Evolutionary conservation across 2,113 vertebrate genomes (phyloP), one percentile per base, ranked within the genome.

Genomic region (Actenoides lindsayi): DNA sequence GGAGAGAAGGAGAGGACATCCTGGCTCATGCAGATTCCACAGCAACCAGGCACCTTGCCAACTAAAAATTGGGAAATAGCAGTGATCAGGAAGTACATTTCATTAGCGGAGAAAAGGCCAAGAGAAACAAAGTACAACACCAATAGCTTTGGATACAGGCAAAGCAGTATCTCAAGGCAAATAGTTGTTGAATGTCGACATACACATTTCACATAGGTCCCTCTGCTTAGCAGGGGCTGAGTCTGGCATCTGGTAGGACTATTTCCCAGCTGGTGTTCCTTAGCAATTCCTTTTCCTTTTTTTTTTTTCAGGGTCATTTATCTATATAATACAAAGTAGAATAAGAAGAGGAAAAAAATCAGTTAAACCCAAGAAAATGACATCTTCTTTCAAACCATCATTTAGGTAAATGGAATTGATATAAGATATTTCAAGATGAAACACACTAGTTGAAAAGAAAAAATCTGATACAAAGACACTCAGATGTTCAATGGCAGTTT

Each of bases 371-470:
- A 89, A 92, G 53, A 86, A 94, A 94, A 17, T 16, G 54, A 35
- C 1, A 3, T 41, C 77, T 64, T 93, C 50, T 88, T 91, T 70
- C 42, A 94, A 91, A 85, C 27, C 63, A 79, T 53, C 53, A 65
- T 84, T 94, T 91, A 89, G 44, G 93, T 83, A 94, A 94, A 90
- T 68, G 37, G 46, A 94, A 89, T 76, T 80, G 57, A 79, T 83
- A 80, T 15, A 63, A 91, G 93, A 83, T 95, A 93, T 90, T 77
- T 96, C 50, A 75, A 94, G 92, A 96, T 94, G 79, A 96, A 97
- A 94, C 63, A 53, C 25, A 11, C 8, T 59, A 90, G 42, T 51
- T 96, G 82, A 90, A 92, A 93, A 87, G 77, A 67, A 83, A 88
- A 94, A 91, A 51, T 93, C 56, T 51, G 23, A 93, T 68, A 68